Conservation (phyloP, 2,797 vertebrate species). For the Melanotaenia trifasciata region DNA sequence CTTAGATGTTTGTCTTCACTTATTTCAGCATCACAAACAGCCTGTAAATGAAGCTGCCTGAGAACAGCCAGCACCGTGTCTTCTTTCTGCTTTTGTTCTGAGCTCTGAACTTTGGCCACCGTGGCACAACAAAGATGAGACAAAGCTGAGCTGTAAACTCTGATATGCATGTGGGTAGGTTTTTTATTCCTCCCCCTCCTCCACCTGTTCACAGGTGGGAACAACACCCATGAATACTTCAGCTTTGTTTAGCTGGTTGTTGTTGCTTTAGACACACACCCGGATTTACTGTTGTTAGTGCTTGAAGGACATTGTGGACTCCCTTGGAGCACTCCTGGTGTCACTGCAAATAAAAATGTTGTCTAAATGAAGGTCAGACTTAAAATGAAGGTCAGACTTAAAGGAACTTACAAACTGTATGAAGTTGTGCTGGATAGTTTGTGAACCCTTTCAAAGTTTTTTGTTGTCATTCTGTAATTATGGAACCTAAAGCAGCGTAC, state of each 20-base stretch:
- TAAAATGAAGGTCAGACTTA: conserved; percentile 1
- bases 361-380: conserved; percentile 8
- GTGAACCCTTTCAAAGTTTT: background rate
- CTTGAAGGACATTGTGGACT: conserved; percentile 33
- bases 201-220: conserved; percentile 35
- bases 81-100: conserved; percentile 71
- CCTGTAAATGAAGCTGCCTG: conserved; percentile 52
- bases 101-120: conserved; percentile 74
- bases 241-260: conserved; percentile 55
- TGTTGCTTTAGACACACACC: conserved; percentile 70
- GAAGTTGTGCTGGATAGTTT: background rate
- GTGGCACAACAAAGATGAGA: conserved; percentile 38
- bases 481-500: background rate
- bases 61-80: conserved; percentile 58
- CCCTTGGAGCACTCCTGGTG: background rate
- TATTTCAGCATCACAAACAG: conserved; percentile 13
- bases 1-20: conserved; percentile 22
- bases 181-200: conserved; percentile 45
- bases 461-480: background rate
- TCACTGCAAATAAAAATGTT: conserved; percentile 8
- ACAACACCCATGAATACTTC: conserved; percentile 12
- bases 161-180: conserved; percentile 53
- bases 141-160: conserved; percentile 45
- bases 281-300: conserved; percentile 43
- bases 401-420: background rate